Percentiles rank a stretch among this genome's conserved stretches.
These are phyloP conservation scores for Drosophila bocqueti DNA, from an alignment of 1,140 invertebrate genomes.

Conservation along the genomic window DNA sequence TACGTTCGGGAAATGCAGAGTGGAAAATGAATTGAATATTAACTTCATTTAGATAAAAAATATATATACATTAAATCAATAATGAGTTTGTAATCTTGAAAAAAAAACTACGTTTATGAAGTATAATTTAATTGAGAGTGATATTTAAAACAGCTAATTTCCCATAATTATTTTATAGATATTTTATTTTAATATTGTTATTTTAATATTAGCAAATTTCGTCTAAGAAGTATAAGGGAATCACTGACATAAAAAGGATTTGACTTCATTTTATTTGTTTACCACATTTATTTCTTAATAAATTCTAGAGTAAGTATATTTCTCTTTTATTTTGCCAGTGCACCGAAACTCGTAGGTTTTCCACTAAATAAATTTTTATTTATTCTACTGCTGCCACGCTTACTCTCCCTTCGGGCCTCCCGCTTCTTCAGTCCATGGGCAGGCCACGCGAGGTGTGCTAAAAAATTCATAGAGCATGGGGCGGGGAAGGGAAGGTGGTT, in stretches of 20 bases:
- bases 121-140: background rate
- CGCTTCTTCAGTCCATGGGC: slow-evolving; percentile 2
- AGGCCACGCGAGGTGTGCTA: slow-evolving; percentile 49
- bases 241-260: too few relatives aligned
- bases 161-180: too few relatives aligned
- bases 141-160: background rate
- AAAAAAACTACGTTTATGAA: background rate
- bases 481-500: too few relatives aligned
- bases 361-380: slow-evolving; percentile 69
- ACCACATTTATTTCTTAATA: background rate
- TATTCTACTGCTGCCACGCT: slow-evolving; percentile 25
- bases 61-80: background rate
- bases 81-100: background rate
- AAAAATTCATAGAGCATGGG: slow-evolving; percentile 63
- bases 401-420: background rate
- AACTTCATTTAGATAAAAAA: background rate
- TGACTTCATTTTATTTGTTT: background rate
- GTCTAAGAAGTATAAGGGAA: too few relatives aligned
- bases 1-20: background rate
- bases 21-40: background rate
- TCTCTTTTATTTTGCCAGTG: slow-evolving; percentile 5
- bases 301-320: too few relatives aligned
- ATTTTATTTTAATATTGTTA: too few relatives aligned
- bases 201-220: too few relatives aligned
- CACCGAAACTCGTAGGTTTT: slow-evolving; percentile 45